These are phyloP conservation scores for Gyps fulvus DNA, from an alignment of 2,113 vertebrate species.

Conservation along the genomic window DNA sequence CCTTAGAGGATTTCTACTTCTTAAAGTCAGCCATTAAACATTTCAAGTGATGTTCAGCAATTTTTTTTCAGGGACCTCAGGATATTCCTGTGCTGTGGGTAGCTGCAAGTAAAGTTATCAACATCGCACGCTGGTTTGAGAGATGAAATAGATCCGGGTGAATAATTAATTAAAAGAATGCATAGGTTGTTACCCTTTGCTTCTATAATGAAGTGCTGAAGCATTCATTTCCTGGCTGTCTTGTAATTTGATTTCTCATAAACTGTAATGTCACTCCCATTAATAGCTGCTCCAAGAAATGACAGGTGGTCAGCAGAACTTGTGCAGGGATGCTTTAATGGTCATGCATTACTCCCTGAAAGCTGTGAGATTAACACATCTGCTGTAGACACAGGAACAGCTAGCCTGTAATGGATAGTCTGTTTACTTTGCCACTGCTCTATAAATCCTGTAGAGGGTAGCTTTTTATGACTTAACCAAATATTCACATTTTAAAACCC, in stretches of 20 bases:
- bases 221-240: not conserved
- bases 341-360: not conserved
- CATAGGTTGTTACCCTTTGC: not conserved
- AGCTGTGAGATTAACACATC: not conserved
- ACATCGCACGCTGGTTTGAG: not conserved
- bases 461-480: not conserved
- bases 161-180: not conserved
- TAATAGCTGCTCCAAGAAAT: not conserved
- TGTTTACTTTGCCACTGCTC: not conserved
- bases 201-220: not conserved
- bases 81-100: not conserved
- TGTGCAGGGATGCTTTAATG: not conserved
- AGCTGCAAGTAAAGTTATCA: not conserved
- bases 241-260: constrained; percentile 4
- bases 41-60: not conserved
- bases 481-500: not conserved
- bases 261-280: not conserved
- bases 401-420: not conserved
- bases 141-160: not conserved
- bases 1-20: not conserved
- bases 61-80: not conserved
- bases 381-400: not conserved
- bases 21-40: not conserved
- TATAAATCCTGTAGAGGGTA: not conserved
- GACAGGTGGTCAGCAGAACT: not conserved